phyloP scores from a whole-genome alignment of 2,797 vertebrate species.

The Ctenosaura bakeri region DNA sequence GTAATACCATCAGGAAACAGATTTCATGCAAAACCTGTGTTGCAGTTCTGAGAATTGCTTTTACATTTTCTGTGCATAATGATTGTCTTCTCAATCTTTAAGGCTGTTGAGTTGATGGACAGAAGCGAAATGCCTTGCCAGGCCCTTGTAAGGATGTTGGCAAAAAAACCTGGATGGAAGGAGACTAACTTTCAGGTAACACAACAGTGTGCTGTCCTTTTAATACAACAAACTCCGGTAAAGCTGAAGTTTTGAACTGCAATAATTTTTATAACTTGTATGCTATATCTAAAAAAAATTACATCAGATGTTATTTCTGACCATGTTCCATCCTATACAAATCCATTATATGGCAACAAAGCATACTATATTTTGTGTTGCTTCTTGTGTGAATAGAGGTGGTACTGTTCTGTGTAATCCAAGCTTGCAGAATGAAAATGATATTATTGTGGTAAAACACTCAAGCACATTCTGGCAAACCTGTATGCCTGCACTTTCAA shows the following conservation, averaged over 20 bases:
- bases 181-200: conserved; percentile 99
- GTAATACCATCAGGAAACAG: no score
- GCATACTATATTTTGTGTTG: background rate
- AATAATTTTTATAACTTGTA: background rate
- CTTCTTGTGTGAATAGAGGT: background rate
- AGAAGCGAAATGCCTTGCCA: conserved; percentile 94
- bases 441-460: background rate
- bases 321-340: background rate
- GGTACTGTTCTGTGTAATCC: background rate
- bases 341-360: background rate
- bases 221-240: background rate
- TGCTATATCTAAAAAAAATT: background rate
- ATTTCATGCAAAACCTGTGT: background rate
- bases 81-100: conserved; percentile 38
- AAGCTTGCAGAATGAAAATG: background rate
- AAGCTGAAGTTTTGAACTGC: background rate
- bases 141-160: conserved; percentile 95
- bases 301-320: background rate
- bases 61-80: conserved; percentile 22
- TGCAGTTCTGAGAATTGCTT: background rate
- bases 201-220: background rate
- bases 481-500: background rate
- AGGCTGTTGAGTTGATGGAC: conserved; percentile 97
- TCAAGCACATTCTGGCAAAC: background rate
- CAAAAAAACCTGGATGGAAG: conserved; percentile 99